Base-by-base conservation (phyloP, 2,888 invertebrate species). In the Drosophila neotestacea region DNA sequence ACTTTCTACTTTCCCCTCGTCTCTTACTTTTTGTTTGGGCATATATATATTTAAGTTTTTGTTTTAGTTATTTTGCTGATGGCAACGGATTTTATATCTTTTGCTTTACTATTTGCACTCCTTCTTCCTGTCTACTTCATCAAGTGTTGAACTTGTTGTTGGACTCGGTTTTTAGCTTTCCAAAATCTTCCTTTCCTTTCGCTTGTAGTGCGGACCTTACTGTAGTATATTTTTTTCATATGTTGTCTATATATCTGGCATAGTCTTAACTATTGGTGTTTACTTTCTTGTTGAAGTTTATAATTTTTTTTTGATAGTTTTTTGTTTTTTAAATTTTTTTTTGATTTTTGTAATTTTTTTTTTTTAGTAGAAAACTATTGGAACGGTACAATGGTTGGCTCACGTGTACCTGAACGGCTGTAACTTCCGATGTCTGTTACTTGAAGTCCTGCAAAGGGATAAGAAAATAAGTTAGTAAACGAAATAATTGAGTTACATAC, bases 381-480 rank as follows among this genome's bases (percentile, higher is more conserved):
- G 68, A 74, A 77, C 78, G 70, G 69, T 71, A 76, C 74, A 62
- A 61, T 68, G 69, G 59, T 77, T 59, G 87, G 85, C 91, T 97
- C 97, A 97, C 97, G 97, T 97, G 96, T 97, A 97, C 95, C 97
- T 97, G 95, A 97, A 96, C 93, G 97, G 97, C 94, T 97, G 96
- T 94, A 97, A 95, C 95, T 98, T 98, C 95, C 98, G 97, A 95
- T 98, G 97, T 95, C 97, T 97, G 95, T 97, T 97, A 95, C 97
- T 97, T 95, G 96, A 96, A 95, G 96, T 96, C 96, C 97, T 96
- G 93, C n/a, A 90, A 93, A 93, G 79, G 90, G 7, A 7, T 32
- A 9, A 32, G 32, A 32, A 32, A 22, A 22, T 22, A 2, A 22
- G 22, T 22, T 22, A 22, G 22, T 22, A 22, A 22, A 22, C 3